Evolutionary conservation across 2,888 invertebrate genomes (phyloP), one percentile per base, ranked within the genome.

Genomic region (Cheilosia grossa): DNA sequence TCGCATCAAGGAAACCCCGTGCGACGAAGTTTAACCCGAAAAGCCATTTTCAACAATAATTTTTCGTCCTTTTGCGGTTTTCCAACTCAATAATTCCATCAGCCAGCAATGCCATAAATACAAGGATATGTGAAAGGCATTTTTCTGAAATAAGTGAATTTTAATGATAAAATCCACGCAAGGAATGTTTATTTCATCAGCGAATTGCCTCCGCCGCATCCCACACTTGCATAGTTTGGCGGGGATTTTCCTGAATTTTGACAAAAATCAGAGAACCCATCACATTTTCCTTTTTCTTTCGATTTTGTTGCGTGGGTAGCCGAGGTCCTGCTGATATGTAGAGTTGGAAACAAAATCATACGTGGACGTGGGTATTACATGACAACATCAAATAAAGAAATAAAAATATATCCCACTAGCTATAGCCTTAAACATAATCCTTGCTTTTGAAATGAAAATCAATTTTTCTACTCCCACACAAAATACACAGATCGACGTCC

Each of bases 151-250:
- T 72, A 72, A 66, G 58, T 72, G 64, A 58, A 59, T 72, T 59
- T 58, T 64, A 70, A 78, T 63, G 78, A 49, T 51, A 44, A 58
- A 40, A 51, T 66, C 51, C 63, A 24, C 58, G 61, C 17, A n/a
- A n/a, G 56, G 40, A 78, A 69, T n/a, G 63, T 72, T 72, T 64
- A 79, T 64, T 70, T 72, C 63, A 64, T 79, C 70, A 79, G 79
- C 79, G 40, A 63, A 44, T 51, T 15, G 37, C 10, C 13, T 37
- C 4, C 37, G 37, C 37, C 37, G 3, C 37, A 37, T n/a, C 13
- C 3, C 37, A 37, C 0, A 2, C 10, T 13, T 3, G 13, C 13
- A 37, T 37, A 37, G 37, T 37, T 4, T 37, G 13, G 13, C 13
- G 37, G 4, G 13, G 15, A n/a, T 49, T 54, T 27, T 13, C 33